These are phyloP conservation scores for Synergus japonicus DNA, from an alignment of 2,888 invertebrate species.

Conservation along the genomic window DNA sequence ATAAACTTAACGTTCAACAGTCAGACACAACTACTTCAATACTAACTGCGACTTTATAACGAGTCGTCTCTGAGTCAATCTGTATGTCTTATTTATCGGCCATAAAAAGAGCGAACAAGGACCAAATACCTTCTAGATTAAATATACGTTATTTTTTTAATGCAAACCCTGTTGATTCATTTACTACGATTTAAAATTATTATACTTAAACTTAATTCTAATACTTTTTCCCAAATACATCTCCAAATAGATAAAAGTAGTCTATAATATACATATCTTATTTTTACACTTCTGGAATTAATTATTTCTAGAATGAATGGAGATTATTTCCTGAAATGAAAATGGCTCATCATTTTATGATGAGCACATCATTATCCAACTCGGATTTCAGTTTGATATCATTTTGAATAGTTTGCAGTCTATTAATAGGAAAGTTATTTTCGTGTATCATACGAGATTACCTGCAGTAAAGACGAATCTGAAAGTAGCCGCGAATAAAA, in stretches of 20 bases:
- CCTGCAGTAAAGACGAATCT: background rate
- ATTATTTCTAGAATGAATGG: background rate
- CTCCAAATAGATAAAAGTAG: too few relatives aligned
- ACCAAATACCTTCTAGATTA: background rate
- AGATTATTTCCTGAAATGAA: background rate
- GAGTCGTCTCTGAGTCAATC: background rate
- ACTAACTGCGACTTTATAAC: background rate
- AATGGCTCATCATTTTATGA: background rate
- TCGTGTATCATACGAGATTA: background rate
- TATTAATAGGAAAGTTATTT: background rate
- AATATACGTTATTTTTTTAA: background rate
- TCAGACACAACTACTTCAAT: background rate
- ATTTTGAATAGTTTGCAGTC: background rate
- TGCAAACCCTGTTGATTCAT: background rate
- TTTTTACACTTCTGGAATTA: too few relatives aligned
- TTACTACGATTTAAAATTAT: too few relatives aligned
- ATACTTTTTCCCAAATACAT: too few relatives aligned
- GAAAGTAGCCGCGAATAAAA: background rate
- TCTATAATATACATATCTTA: too few relatives aligned
- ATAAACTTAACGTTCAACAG: constrained; percentile 6
- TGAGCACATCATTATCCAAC: background rate
- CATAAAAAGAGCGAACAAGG: background rate
- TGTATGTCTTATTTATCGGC: background rate
- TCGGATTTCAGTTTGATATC: background rate
- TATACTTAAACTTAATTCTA: too few relatives aligned